These are phyloP conservation scores for Agrochola litura DNA, from an alignment of 2,888 invertebrate species.

Conservation along the genomic window DNA sequence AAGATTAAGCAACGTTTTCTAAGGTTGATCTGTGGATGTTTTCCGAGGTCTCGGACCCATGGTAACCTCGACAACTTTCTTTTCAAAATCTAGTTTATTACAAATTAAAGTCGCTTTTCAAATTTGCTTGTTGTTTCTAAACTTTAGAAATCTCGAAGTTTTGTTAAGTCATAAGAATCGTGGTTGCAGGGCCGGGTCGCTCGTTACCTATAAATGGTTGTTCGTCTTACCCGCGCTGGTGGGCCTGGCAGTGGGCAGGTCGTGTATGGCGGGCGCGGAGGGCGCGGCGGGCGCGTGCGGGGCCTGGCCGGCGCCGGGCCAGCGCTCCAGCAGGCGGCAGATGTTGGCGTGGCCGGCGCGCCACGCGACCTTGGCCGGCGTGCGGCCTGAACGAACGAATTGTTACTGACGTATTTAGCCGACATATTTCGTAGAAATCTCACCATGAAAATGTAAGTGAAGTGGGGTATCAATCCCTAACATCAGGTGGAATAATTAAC, in stretches of 20 bases:
- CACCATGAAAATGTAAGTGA: background rate
- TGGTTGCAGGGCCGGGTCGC: too few species aligned
- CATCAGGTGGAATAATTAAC: background rate
- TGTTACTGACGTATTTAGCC: background rate
- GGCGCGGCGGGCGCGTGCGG: slow-evolving; percentile 55
- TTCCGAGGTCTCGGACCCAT: background rate
- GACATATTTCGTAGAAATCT: background rate
- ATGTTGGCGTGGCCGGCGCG: slow-evolving; percentile 97
- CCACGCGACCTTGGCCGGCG: slow-evolving; percentile 96
- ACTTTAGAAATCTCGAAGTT: too few species aligned
- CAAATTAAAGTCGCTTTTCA: too few species aligned
- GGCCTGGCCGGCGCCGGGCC: slow-evolving; percentile 76
- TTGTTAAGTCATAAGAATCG: too few species aligned
- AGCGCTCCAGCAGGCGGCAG: slow-evolving; percentile 94
- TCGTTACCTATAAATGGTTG: background rate
- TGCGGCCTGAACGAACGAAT: slow-evolving; percentile 87
- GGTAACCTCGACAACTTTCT: too few species aligned
- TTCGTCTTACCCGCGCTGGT: slow-evolving; percentile 68
- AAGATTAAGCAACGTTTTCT: background rate
- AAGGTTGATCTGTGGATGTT: background rate
- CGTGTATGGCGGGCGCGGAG: slow-evolving; percentile 71
- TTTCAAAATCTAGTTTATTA: too few species aligned
- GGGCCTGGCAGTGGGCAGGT: slow-evolving; percentile 37
- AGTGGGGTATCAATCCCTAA: too few species aligned
- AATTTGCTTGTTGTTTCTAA: too few species aligned